Conservation (phyloP, 2,113 vertebrate genomes). For the Rhinopomastus cyanomelas region DNA sequence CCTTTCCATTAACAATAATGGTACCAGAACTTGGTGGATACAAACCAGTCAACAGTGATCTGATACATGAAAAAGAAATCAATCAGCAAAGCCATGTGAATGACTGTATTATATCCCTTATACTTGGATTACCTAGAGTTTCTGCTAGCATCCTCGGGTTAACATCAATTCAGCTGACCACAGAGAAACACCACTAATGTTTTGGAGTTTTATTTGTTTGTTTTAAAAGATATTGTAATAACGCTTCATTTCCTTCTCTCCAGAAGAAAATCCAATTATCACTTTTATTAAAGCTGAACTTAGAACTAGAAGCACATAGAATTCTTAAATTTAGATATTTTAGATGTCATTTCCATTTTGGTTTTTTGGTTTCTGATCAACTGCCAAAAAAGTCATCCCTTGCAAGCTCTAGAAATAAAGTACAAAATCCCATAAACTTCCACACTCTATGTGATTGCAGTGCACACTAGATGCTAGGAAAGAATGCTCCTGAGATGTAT, state of each 20-base stretch:
- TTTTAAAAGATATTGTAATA: neutral
- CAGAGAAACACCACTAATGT: neutral
- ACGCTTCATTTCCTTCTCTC: neutral
- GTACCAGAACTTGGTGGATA: slow-evolving; percentile 85
- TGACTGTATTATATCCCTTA: neutral
- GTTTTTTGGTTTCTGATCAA: neutral
- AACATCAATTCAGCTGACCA: neutral
- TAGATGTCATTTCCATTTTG: neutral
- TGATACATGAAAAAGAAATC: slow-evolving; percentile 7
- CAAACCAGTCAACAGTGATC: slow-evolving; percentile 87
- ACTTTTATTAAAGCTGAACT: neutral
- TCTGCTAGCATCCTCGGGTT: neutral
- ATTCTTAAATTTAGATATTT: neutral
- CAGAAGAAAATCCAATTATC: neutral
- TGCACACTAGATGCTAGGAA: neutral
- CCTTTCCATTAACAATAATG: slow-evolving; percentile 80
- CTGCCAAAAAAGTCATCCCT: neutral
- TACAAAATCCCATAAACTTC: neutral
- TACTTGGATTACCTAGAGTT: neutral
- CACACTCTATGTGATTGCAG: neutral
- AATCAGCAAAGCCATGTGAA: fast-evolving
- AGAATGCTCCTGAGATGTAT: neutral
- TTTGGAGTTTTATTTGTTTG: neutral
- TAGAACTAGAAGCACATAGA: neutral
- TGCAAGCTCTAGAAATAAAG: neutral